A percentile compares a stretch with the other conserved stretches of the same genome.
These are phyloP conservation scores for Pogonocichla stellata DNA, from an alignment of 2,113 vertebrate genomes.

Conservation along the genomic window DNA sequence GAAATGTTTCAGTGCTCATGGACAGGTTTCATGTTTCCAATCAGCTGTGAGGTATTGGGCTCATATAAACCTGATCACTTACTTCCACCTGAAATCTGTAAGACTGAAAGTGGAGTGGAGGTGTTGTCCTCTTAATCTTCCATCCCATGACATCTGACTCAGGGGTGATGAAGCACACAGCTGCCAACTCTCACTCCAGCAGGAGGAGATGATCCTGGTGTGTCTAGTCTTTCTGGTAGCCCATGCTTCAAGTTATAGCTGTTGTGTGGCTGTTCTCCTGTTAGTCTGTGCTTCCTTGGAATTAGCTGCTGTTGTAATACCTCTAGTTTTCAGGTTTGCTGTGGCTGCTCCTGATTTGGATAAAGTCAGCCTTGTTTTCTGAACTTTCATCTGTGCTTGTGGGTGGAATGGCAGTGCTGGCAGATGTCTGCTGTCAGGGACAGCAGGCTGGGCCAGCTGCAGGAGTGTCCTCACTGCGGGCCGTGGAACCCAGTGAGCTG, in stretches of 20 bases:
- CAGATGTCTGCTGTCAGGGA: neutral
- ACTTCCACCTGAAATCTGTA: neutral
- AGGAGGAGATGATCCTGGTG: neutral
- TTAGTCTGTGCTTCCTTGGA: neutral
- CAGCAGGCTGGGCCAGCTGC: neutral
- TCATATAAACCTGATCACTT: neutral
- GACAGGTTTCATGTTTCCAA: neutral
- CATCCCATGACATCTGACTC: neutral
- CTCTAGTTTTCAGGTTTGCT: neutral
- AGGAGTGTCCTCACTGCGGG: neutral
- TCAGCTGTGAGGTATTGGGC: neutral
- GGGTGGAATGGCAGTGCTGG: neutral
- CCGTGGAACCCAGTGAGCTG: rapidly evolving
- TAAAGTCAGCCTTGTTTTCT: neutral
- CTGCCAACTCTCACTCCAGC: neutral
- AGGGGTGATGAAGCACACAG: neutral
- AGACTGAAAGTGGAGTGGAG: neutral
- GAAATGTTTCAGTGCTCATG: neutral
- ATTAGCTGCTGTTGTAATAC: neutral
- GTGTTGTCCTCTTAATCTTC: neutral
- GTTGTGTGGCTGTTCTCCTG: neutral
- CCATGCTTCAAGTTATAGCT: rapidly evolving
- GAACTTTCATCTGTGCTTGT: neutral
- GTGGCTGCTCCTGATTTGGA: neutral
- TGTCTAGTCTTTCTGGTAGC: neutral